Evolutionary conservation across 2,888 invertebrate genomes (phyloP).

Genomic region (Trissonchulus latispiculum): DNA sequence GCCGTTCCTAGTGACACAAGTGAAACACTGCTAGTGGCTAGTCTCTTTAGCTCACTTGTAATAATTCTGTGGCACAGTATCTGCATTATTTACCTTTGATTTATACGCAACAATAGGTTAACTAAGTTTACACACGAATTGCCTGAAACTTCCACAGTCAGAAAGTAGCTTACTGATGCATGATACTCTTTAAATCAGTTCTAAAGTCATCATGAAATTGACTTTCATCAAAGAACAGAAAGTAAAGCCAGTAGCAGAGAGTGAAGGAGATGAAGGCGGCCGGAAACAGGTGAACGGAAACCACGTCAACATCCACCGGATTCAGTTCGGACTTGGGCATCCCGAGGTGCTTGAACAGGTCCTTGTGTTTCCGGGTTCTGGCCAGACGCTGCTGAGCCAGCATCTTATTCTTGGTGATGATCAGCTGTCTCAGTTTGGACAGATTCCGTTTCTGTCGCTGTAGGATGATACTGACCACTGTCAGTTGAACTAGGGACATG

Average conservation of each 20-base stretch:
- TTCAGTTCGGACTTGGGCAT: background rate
- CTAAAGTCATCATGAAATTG: background rate
- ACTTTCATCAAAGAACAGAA: background rate
- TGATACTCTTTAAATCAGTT: no score
- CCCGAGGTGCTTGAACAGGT: background rate
- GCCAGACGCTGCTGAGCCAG: background rate
- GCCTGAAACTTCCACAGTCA: no score
- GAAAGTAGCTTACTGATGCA: no score
- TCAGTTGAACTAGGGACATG: constrained; percentile 2
- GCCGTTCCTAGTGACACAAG: no score
- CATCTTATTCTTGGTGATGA: background rate
- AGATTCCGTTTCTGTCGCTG: background rate
- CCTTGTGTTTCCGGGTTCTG: background rate
- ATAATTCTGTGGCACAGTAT: no score
- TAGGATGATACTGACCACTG: background rate
- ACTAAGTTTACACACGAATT: no score
- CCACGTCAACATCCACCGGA: background rate
- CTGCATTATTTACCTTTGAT: no score
- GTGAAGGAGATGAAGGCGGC: constrained; percentile 87
- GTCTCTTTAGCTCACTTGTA: no score
- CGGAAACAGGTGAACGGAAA: constrained; percentile 64
- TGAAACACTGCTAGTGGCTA: no score
- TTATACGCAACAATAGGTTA: no score
- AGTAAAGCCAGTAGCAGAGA: constrained; percentile 60
- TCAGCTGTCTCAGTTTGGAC: background rate